Conservation (phyloP, 2,888 invertebrate species). For the Lysandra bellargus region DNA sequence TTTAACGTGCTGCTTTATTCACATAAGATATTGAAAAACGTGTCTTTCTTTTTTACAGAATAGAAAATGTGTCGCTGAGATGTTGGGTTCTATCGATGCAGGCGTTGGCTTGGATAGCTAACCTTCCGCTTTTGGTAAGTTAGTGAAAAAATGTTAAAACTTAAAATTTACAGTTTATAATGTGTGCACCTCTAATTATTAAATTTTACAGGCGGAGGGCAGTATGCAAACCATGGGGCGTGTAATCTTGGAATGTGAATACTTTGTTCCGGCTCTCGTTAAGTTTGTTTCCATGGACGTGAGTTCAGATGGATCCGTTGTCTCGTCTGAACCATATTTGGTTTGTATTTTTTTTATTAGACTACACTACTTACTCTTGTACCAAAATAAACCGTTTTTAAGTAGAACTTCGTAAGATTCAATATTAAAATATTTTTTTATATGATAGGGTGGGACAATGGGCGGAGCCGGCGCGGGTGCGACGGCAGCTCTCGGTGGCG, state of each 20-base stretch:
- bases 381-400: background rate
- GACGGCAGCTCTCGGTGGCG: constrained; percentile 56
- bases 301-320: constrained; percentile 62
- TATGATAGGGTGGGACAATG: constrained; percentile 57
- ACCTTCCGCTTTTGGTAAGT: constrained; percentile 68
- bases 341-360: constrained; percentile 47
- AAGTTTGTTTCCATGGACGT: constrained; percentile 84
- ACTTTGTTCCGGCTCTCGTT: constrained; percentile 84
- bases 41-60: constrained; percentile 49
- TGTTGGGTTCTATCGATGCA: constrained; percentile 91
- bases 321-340: constrained; percentile 65
- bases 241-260: constrained; percentile 83
- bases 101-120: constrained; percentile 86
- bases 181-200: background rate
- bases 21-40: background rate
- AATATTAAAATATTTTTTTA: background rate
- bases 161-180: background rate
- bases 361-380: background rate
- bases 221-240: constrained; percentile 81
- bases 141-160: constrained; percentile 7
- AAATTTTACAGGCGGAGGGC: constrained; percentile 54
- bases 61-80: constrained; percentile 74
- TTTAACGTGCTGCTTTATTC: background rate
- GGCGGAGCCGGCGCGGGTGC: constrained; percentile 69
- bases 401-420: background rate